These are phyloP conservation scores for Onthophagus sagittarius DNA, from an alignment of 2,888 invertebrate genomes.

Conservation along the genomic window DNA sequence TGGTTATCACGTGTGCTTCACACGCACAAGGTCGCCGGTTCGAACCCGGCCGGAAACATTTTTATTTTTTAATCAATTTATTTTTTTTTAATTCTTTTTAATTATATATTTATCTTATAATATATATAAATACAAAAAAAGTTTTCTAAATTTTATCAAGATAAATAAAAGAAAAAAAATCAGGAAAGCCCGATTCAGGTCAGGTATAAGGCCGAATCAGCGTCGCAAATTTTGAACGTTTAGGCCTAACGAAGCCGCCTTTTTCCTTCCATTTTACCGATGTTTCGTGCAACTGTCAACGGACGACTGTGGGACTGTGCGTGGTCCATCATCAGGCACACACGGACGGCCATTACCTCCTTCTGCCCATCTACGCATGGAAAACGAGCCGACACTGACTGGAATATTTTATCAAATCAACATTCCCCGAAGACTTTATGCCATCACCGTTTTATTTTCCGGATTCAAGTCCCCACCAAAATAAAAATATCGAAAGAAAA, in stretches of 20 bases:
- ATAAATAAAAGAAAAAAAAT: not conserved
- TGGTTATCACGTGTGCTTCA: not conserved
- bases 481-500: not conserved
- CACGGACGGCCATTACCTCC: constrained; percentile 21
- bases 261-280: constrained; percentile 2
- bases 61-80: not conserved
- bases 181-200: not conserved
- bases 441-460: constrained; percentile 3
- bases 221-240: constrained; percentile 18
- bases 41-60: not conserved
- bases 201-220: constrained; percentile 14
- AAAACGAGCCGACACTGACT: constrained; percentile 16
- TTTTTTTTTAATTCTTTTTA: too few relatives aligned
- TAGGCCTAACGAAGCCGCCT: constrained; percentile 18
- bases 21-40: not conserved
- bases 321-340: constrained; percentile 15
- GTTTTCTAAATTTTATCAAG: too few relatives aligned
- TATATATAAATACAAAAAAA: too few relatives aligned
- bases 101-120: too few relatives aligned
- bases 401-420: constrained; percentile 27
- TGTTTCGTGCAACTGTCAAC: constrained; percentile 12
- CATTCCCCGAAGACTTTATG: constrained; percentile 6
- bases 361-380: not conserved
- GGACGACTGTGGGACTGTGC: constrained; percentile 5
- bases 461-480: not conserved